A percentile compares a stretch with the other conserved stretches of the same genome.
phyloP scores from a whole-genome alignment of 2,888 invertebrate species.

The Parnassius smintheus region DNA sequence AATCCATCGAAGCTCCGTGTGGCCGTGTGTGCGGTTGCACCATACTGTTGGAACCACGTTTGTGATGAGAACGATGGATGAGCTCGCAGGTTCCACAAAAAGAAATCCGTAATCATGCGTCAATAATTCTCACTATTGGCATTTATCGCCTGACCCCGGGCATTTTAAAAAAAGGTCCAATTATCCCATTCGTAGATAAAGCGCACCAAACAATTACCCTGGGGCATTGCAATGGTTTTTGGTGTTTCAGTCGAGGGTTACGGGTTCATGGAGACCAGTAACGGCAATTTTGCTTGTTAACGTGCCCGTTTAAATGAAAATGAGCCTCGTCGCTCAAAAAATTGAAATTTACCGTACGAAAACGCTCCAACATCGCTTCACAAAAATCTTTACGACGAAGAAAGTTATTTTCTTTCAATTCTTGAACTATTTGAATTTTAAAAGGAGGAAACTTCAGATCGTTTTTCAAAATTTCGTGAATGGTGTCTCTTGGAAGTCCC shows the following conservation, averaged over 20 bases:
- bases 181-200: conserved; percentile 21
- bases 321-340: no score
- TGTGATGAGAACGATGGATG: conserved; percentile 30
- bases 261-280: conserved; percentile 22
- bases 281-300: no score
- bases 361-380: neutral
- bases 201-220: conserved; percentile 33
- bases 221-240: conserved; percentile 32
- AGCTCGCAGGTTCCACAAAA: conserved; percentile 32
- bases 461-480: conserved; percentile 26
- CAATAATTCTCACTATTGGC: conserved; percentile 31
- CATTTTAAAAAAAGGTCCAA: conserved; percentile 30
- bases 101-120: conserved; percentile 33
- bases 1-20: conserved; percentile 5
- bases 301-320: no score
- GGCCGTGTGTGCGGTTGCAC: conserved; percentile 28
- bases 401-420: conserved; percentile 18
- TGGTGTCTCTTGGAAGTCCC: conserved; percentile 24
- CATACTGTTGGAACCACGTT: conserved; percentile 35
- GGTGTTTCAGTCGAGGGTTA: conserved; percentile 32
- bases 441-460: conserved; percentile 28
- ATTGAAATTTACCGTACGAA: no score
- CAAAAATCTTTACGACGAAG: conserved; percentile 1
- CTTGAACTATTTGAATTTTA: conserved; percentile 32
- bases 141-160: conserved; percentile 27